Conservation (phyloP, 2,113 vertebrate genomes). For the Sander vitreus region DNA sequence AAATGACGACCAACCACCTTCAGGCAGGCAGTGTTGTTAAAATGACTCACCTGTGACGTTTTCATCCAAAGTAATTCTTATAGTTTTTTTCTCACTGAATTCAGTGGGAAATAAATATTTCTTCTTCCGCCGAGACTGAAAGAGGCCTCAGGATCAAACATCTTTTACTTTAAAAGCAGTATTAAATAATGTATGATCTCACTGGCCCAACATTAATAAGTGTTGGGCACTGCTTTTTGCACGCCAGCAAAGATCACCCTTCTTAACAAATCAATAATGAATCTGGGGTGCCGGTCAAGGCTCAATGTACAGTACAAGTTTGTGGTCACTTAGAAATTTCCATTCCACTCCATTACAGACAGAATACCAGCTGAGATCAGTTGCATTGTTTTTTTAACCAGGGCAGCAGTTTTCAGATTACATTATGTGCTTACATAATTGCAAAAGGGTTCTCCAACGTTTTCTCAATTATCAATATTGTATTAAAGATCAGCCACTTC, state of each 20-base stretch:
- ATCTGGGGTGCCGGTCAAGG: constrained; percentile 43
- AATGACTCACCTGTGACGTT: constrained; percentile 71
- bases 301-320: constrained; percentile 23
- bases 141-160: constrained; percentile 23
- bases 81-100: constrained; percentile 26
- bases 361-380: no score
- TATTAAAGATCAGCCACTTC: no score
- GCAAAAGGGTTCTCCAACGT: no score
- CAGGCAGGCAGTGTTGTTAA: constrained; percentile 32
- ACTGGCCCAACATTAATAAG: constrained; percentile 52
- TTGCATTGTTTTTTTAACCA: no score
- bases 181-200: constrained; percentile 64
- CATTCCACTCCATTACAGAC: no score
- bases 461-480: no score
- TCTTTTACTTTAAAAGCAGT: constrained; percentile 66
- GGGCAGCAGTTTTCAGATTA: no score
- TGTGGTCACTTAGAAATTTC: no score
- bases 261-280: constrained; percentile 61
- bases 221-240: constrained; percentile 26
- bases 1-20: constrained; percentile 55
- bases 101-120: neutral
- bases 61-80: constrained; percentile 23
- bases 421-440: no score
- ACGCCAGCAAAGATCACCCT: constrained; percentile 31
- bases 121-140: constrained; percentile 20